Base-by-base conservation (phyloP, 2,888 invertebrate species). In the Mechanitis messenoides region DNA sequence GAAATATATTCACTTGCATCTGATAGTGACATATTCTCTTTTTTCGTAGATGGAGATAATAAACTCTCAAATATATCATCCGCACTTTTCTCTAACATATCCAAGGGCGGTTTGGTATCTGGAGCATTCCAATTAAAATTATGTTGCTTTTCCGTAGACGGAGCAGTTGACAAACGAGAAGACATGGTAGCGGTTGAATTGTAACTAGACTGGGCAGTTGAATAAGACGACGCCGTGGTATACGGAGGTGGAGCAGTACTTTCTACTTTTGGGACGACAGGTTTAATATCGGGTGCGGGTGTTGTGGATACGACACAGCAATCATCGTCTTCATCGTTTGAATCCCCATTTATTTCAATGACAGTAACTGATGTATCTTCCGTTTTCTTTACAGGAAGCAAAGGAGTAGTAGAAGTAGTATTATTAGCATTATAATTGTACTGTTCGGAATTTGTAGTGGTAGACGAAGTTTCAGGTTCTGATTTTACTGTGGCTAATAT, bases 1-100 rank as follows among this genome's bases (percentile, higher is more conserved):
- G 93, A 93, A 67, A 93, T 93, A 71, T 92, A 93, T 80, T 93
- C 93, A 64, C 91, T 93, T 0, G 84, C 80, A 64, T 89, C 84
- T 12, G 85, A 80, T 64, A 89, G 45, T 33, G 79, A 78, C 59
- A 78, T 71, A 56, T 75, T 78, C 68, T 89, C 87, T 67, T 89
- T 87, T 68, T 87, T 90, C 1, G 83, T 78, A 0, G 83, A 71
- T 53, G 76, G 79, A 1, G 86, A 86, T n/a, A 90, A 69, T 3
- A 91, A 74, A 62, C 88, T 90, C 69, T 86, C 86, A 65, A 90
- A 90, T 35, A 90, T 87, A 56, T 90, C 90, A 71, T 91, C 91
- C 5, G 89, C 82, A 61, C 87, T 88, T 73, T 88, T 90, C 67
- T 87, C 89, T 3, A 88, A 70, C 73, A 85, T 80, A 57, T 87